Base-by-base conservation (phyloP, 2,113 vertebrate species). In the Myotis yumanensis region DNA sequence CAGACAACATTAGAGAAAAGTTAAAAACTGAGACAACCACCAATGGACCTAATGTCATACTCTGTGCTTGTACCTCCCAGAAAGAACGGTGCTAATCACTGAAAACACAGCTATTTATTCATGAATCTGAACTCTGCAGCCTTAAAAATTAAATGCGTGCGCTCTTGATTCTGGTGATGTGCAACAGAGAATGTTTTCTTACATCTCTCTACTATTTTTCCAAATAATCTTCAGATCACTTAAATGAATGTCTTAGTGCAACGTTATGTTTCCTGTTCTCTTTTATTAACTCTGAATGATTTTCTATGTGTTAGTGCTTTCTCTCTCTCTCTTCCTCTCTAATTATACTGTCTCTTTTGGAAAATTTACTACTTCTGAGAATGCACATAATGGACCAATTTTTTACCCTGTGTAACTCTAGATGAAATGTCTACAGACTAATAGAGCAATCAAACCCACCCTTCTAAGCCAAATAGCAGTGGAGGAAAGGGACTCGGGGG, bases 331-430 rank as follows among this genome's bases (percentile, higher is more conserved):
- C 30, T 64, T 43, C 40, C 40, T 83, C 57, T 90, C 88, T 96
- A 85, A 92, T 92, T 84, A 81, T 68, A 76, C 71, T 92, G 48
- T 84, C 48, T 94, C 72, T 83, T 92, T 91, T 37, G 82, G 86
- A 92, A 89, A 91, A 93, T 94, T 93, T 90, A 90, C 92, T 90
- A 51, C 68, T 89, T 91, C 71, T 51, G 89, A 96, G 95, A 96
- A 91, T 96, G 64, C 22, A 8, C 15, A 68, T 82, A 96, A 93
- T 79, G 59, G 59, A 68, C 75, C 37, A 3, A 40, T 80, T 90
- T 94, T 94, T 93, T 86, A 52, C 51, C 22, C 54, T 64, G 35
- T 85, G 66, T 95, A 90, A 91, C 68, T 91, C 57, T 79, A 73
- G 51, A 89, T 40, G 57, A 95, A 96, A 93, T 82, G n/a, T 90